These are phyloP conservation scores for Nestor notabilis DNA, from an alignment of 2,113 vertebrate species.

Conservation along the genomic window DNA sequence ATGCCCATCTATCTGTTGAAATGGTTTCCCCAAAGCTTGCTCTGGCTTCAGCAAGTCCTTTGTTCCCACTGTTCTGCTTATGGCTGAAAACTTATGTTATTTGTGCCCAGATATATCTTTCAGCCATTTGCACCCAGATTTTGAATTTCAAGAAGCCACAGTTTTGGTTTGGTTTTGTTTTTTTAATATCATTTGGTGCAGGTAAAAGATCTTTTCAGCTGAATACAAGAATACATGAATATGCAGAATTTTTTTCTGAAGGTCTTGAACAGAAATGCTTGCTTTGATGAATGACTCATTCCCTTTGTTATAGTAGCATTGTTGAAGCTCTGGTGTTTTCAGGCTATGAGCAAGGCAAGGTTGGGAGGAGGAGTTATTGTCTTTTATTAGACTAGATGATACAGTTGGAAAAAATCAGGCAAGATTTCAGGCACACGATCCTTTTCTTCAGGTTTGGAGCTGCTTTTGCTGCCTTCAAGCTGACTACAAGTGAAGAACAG, in stretches of 20 bases:
- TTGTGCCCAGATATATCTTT: not conserved
- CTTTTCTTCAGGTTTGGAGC: slow-evolving; percentile 30
- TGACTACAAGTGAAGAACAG: not conserved
- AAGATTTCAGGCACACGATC: not conserved
- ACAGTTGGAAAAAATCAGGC: slow-evolving; percentile 9
- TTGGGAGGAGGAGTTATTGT: slow-evolving; percentile 57
- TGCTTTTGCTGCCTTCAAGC: slow-evolving; percentile 1
- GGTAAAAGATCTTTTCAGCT: not conserved
- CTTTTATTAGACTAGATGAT: slow-evolving; percentile 60
- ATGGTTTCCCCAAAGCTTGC: not conserved
- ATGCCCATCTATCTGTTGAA: not conserved
- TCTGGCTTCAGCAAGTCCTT: not conserved
- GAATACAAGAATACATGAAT: slow-evolving; percentile 13
- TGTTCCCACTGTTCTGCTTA: not conserved
- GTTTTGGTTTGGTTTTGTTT: not conserved
- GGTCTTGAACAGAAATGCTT: not conserved
- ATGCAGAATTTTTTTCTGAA: not conserved
- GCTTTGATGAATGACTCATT: slow-evolving; percentile 59
- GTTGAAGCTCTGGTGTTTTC: slow-evolving; percentile 54
- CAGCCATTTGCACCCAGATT: not conserved
- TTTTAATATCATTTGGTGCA: not conserved
- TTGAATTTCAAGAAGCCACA: not conserved
- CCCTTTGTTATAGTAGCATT: slow-evolving; percentile 51
- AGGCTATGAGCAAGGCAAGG: slow-evolving; percentile 45
- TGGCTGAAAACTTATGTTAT: not conserved